These are phyloP conservation scores for Drosophila navojoa DNA, from an alignment of 1,140 invertebrate species.

Conservation along the genomic window DNA sequence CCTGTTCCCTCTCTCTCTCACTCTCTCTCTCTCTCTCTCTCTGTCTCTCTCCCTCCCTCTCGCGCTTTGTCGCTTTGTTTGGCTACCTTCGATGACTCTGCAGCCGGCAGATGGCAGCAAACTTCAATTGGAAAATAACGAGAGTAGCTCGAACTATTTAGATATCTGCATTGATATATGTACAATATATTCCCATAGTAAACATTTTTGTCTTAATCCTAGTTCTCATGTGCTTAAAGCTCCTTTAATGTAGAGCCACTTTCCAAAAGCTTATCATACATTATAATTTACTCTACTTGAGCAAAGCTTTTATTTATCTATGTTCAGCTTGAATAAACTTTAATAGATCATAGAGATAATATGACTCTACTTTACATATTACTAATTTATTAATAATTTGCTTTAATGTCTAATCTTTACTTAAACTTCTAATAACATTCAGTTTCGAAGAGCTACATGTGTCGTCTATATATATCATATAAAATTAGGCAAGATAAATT, in stretches of 20 bases:
- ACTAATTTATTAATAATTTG: no score
- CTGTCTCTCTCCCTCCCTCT: not conserved
- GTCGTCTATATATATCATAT: no score
- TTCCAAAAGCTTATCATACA: not conserved
- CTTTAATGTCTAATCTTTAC: no score
- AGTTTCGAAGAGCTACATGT: no score
- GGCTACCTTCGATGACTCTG: constrained; percentile 32
- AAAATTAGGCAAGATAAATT: no score
- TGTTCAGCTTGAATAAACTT: no score
- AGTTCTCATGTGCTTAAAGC: not conserved
- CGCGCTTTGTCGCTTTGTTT: constrained; percentile 23
- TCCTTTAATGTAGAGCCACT: no score
- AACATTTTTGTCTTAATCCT: not conserved
- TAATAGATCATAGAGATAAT: no score
- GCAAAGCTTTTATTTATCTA: not conserved
- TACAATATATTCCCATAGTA: not conserved
- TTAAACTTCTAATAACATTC: no score
- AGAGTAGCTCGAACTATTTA: constrained; percentile 18
- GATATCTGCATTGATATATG: not conserved
- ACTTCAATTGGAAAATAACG: constrained; percentile 27
- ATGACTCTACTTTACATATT: no score
- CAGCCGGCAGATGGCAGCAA: constrained; percentile 29
- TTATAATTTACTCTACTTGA: not conserved
- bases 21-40: not conserved
- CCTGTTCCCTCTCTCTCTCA: no score